Evolutionary conservation across 2,888 invertebrate species (phyloP).

Genomic region (Parasteatoda lunata): DNA sequence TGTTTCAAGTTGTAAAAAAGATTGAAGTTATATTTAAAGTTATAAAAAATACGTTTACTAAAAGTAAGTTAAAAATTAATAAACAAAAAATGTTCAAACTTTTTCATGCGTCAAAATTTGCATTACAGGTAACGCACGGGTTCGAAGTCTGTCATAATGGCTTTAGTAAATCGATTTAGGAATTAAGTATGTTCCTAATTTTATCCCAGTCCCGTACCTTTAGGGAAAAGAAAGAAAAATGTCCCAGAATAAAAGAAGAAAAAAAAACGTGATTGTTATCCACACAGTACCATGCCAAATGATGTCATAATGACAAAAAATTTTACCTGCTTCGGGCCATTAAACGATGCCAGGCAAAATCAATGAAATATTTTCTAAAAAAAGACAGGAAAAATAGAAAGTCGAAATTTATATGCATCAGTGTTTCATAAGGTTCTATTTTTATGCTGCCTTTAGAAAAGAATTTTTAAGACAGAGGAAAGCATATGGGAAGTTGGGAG

Average conservation of each 20-base stretch:
- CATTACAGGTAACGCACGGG: neutral
- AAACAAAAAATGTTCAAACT: neutral
- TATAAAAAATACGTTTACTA: no score
- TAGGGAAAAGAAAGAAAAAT: neutral
- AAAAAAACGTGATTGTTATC: constrained; percentile 18
- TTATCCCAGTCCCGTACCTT: constrained; percentile 15
- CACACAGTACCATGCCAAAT: constrained; percentile 35
- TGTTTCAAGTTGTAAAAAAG: no score
- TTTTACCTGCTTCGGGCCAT: constrained; percentile 30
- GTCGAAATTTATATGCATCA: constrained; percentile 40
- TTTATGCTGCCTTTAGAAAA: constrained; percentile 34
- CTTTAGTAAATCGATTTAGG: constrained; percentile 47
- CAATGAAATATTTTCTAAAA: constrained; percentile 43
- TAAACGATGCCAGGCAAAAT: constrained; percentile 48
- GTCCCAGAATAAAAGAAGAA: neutral
- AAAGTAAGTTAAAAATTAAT: neutral
- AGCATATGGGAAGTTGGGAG: constrained; percentile 21
- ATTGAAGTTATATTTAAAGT: no score
- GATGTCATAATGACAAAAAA: constrained; percentile 54
- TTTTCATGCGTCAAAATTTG: no score
- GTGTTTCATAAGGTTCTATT: constrained; percentile 58
- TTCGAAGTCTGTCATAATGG: constrained; percentile 3
- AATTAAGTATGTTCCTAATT: constrained; percentile 46
- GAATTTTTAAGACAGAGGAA: constrained; percentile 16
- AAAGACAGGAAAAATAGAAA: constrained; percentile 2